A percentile compares a stretch with the other conserved stretches of the same genome.
Conservation (phyloP, 2,797 vertebrate genomes). For the Syndactyla subalaris region DNA sequence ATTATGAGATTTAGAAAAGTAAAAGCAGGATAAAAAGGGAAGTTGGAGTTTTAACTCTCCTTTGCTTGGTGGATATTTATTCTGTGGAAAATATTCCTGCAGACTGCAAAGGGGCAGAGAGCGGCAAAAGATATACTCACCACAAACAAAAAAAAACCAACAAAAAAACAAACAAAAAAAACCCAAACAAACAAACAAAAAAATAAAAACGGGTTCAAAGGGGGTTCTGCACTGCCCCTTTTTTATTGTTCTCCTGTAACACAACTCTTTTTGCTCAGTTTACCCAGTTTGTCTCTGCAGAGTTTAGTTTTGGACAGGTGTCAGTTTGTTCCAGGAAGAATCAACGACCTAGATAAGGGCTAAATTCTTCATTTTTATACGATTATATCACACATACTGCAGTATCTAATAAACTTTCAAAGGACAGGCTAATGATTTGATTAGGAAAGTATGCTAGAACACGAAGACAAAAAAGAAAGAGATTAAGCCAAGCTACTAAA, state of each 20-base stretch:
- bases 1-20: not conserved
- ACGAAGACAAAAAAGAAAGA: not conserved
- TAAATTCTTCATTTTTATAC: not conserved
- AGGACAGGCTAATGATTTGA: not conserved
- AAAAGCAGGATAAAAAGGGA: not conserved
- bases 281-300: no score
- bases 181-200: not conserved
- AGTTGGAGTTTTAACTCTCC: not conserved
- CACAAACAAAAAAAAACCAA: no score
- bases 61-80: not conserved
- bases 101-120: not conserved
- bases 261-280: not conserved
- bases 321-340: not conserved
- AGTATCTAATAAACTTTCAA: not conserved
- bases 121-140: not conserved
- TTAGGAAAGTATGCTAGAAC: not conserved
- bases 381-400: fast-evolving
- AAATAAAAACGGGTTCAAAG: not conserved
- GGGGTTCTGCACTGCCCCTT: fast-evolving
- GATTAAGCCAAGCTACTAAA: not conserved
- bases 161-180: not conserved
- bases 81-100: not conserved
- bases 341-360: not conserved
- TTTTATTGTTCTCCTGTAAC: not conserved
- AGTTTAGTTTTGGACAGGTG: not conserved